Evolutionary conservation across 1,140 invertebrate species (phyloP).

Genomic region (Drosophila pseudoobscura): DNA sequence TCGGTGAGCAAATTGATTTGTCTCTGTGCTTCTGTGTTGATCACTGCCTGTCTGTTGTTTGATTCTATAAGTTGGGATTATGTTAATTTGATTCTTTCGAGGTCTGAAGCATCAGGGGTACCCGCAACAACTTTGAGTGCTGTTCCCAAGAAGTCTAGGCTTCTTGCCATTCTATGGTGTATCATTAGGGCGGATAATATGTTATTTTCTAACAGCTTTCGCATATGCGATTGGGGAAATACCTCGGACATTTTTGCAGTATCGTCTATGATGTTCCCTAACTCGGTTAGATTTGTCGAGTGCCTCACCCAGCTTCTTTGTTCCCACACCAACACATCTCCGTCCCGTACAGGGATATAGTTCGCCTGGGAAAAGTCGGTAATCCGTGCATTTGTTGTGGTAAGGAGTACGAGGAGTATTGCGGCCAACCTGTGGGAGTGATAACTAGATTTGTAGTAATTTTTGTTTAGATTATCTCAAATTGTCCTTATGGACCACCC

Average conservation of each 20-base stretch:
- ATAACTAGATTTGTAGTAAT: not conserved
- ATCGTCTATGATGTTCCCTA: constrained; percentile 12
- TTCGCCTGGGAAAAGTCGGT: constrained; percentile 33
- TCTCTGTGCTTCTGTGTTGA: constrained; percentile 8
- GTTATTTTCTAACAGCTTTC: constrained; percentile 2
- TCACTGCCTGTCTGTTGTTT: constrained; percentile 4
- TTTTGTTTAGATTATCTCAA: not conserved
- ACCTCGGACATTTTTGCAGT: constrained; percentile 1
- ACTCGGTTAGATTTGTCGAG: constrained; percentile 20
- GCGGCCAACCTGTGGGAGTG: not conserved
- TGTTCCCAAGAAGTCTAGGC: constrained; percentile 1
- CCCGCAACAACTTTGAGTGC: constrained; percentile 13
- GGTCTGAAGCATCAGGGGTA: constrained; percentile 8
- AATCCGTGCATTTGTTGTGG: constrained; percentile 9
- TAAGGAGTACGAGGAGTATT: constrained; percentile 9
- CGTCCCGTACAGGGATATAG: constrained; percentile 23
- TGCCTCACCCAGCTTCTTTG: constrained; percentile 6
- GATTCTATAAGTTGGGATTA: not conserved
- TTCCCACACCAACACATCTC: constrained; percentile 10
- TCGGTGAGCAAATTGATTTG: not conserved
- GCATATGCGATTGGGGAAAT: constrained; percentile 13
- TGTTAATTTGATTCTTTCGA: constrained; percentile 4
- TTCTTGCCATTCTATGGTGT: no score
- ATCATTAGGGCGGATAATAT: constrained; percentile 4
- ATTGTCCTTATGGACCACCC: constrained; percentile 12